A percentile compares a stretch with the other conserved stretches of the same genome.
phyloP scores from a whole-genome alignment of 2,113 vertebrate genomes.

The Burhinus bistriatus region DNA sequence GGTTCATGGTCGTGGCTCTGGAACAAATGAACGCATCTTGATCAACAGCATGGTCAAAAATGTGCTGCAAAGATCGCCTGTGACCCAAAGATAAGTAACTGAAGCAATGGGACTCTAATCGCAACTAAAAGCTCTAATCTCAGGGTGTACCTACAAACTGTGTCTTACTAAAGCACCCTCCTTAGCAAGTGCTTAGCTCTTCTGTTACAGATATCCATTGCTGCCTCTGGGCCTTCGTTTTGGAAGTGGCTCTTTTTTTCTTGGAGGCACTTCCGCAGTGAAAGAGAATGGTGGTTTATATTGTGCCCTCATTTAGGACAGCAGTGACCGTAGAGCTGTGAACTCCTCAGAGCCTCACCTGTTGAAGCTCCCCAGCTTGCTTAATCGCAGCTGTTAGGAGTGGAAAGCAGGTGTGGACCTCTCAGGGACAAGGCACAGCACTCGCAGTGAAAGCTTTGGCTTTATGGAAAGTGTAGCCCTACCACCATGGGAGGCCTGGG shows the following conservation, averaged over 20 bases:
- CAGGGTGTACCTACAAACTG: not conserved
- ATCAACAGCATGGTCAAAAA: not conserved
- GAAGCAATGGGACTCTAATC: not conserved
- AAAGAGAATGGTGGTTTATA: not conserved
- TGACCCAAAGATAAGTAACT: not conserved
- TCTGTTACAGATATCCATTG: not conserved
- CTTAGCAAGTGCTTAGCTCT: not conserved
- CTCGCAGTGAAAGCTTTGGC: not conserved
- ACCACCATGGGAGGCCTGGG: not conserved
- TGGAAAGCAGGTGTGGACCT: not conserved
- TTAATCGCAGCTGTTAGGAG: rapidly evolving
- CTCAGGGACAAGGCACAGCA: not conserved
- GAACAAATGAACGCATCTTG: not conserved
- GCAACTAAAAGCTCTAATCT: not conserved
- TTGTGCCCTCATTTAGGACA: not conserved
- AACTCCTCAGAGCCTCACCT: not conserved
- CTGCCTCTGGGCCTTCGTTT: not conserved
- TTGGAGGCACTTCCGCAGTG: not conserved
- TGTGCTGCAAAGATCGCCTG: not conserved
- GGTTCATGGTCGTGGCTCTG: not conserved
- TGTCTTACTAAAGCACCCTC: not conserved
- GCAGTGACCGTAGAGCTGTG: not conserved
- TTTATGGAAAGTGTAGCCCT: rapidly evolving
- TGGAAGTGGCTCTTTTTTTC: not conserved
- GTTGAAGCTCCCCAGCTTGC: not conserved